Evolutionary conservation across 1,140 invertebrate genomes (phyloP).

Genomic region (Brachionus rotundiformis): DNA sequence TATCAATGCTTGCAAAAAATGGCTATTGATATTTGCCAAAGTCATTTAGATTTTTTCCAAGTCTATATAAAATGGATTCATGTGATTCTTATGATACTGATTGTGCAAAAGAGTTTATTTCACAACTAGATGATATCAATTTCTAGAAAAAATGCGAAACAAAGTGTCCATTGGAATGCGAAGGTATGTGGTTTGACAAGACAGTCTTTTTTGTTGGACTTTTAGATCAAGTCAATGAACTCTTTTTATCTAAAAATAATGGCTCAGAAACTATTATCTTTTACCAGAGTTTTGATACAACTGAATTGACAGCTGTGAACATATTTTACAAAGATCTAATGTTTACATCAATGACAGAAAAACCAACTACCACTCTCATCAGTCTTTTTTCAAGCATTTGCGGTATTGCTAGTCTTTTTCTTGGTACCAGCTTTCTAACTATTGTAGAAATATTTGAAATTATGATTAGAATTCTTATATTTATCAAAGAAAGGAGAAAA

Average conservation of each 20-base stretch:
- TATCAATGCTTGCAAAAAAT: neutral
- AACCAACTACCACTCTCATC: neutral
- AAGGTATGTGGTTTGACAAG: neutral
- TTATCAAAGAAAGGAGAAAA: too few relatives aligned
- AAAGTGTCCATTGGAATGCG: slow-evolving; percentile 8
- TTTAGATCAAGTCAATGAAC: neutral
- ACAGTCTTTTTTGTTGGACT: neutral
- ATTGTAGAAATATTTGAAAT: slow-evolving; percentile 25
- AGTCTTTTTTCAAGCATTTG: slow-evolving; percentile 9
- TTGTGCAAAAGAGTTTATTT: neutral
- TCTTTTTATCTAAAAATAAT: neutral
- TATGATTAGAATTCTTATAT: neutral
- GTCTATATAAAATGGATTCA: neutral
- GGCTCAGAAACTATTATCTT: neutral
- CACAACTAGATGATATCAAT: neutral
- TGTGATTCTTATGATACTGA: neutral
- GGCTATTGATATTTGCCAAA: neutral
- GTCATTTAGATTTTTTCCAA: neutral
- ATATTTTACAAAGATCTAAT: slow-evolving; percentile 12
- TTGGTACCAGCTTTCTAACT: slow-evolving; percentile 6
- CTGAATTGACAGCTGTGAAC: neutral
- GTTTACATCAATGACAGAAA: neutral
- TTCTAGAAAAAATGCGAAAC: neutral
- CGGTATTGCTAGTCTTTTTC: neutral
- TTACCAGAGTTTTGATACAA: neutral